Percentiles rank a stretch among this genome's conserved stretches.
These are phyloP conservation scores for Ursus arctos DNA, from an alignment of 2,113 vertebrate genomes.

Conservation along the genomic window DNA sequence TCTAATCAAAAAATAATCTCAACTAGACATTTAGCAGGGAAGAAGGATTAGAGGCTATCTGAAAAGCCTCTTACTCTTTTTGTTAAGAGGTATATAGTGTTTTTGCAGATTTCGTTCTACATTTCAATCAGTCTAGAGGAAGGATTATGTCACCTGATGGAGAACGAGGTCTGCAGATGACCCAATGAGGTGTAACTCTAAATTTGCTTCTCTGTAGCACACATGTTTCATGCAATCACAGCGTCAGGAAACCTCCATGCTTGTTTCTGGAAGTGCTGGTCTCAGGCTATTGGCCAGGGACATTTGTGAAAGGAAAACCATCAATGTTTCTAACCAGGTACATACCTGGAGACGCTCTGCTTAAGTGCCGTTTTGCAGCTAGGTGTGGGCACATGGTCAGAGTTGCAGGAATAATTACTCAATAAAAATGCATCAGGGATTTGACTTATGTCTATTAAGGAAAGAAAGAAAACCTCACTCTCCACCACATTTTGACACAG, in stretches of 20 bases:
- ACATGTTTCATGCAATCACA: background rate
- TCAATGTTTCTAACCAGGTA: background rate
- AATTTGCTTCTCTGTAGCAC: constrained; percentile 67
- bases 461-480: constrained; percentile 61
- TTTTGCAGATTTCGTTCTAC: constrained; percentile 83
- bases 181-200: constrained; percentile 80
- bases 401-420: constrained; percentile 62
- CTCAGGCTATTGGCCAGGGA: constrained; percentile 39
- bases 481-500: constrained; percentile 38
- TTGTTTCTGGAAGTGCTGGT: constrained; percentile 54
- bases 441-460: constrained; percentile 64
- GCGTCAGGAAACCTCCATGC: fast-evolving
- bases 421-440: constrained; percentile 58
- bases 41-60: constrained; percentile 85
- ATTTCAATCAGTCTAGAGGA: constrained; percentile 84
- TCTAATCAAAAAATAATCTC: constrained; percentile 88
- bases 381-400: constrained; percentile 60
- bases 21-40: constrained; percentile 86
- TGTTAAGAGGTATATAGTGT: constrained; percentile 77
- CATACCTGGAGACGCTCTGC: background rate
- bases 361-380: constrained; percentile 61
- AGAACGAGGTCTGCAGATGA: constrained; percentile 83
- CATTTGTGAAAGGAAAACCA: constrained; percentile 30
- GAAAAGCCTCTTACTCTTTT: constrained; percentile 87
- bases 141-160: constrained; percentile 85